Evolutionary conservation across 2,797 vertebrate species (phyloP), one percentile per base, ranked within the genome.

Genomic region (Paratrypauchen microcephalus): DNA sequence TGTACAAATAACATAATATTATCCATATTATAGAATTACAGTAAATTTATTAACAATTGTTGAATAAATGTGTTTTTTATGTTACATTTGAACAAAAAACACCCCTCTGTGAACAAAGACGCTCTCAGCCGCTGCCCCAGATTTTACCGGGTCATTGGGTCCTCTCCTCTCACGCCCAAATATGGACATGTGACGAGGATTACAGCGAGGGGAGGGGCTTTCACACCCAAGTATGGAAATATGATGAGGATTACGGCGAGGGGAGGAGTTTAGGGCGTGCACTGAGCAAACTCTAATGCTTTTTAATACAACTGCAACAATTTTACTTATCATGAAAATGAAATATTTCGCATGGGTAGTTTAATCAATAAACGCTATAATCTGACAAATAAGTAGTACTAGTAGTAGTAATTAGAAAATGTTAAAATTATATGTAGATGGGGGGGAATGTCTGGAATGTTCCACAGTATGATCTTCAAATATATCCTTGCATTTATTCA

Each of bases 121-220:
- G 48, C 52, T 57, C 28, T 65, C 52, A 58, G 48, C 5, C 26
- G 7, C 65, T 82, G 78, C 26, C 85, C 86, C 75, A 73, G 12
- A 79, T 86, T 83, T 82, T 80, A 82, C 52, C 84, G 75, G 87
- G 87, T 88, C 88, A 87, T 48, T 76, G 75, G 82, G 82, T 83
- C 80, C 77, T 78, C 78, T 60, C 64, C 0, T 81, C 73, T 68
- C 69, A 70, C 75, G 66, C 66, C 79, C 76, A 77, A 82, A 86
- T 80, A 83, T 73, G 71, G 77, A 80, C 79, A 85, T 79, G 82
- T 79, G 72, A 76, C 7, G 2, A 83, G 77, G 85, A 88, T 88
- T 83, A 88, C 66, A 77, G 74, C 70, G 74, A 74, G 68, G 67
- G 64, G 74, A 55, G 55, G 54, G 36, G 73, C 71, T 56, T 63